These are phyloP conservation scores for Eciton burchellii DNA, from an alignment of 1,140 invertebrate genomes.

Conservation along the genomic window DNA sequence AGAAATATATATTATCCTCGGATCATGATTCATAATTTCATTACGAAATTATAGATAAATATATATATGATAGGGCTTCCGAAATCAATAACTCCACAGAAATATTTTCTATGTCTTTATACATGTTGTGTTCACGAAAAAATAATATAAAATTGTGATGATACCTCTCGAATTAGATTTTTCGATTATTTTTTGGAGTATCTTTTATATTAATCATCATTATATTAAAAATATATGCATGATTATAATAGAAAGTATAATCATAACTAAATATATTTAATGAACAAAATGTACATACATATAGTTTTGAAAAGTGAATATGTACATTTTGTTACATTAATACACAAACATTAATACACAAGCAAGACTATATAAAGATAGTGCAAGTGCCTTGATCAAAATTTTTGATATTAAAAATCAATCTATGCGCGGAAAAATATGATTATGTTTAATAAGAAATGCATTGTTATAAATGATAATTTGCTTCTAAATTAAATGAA, in stretches of 20 bases:
- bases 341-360: slow-evolving; percentile 42
- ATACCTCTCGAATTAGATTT: not conserved
- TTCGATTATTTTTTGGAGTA: slow-evolving; percentile 68
- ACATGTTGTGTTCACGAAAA: slow-evolving; percentile 42
- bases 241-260: not conserved
- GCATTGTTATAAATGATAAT: not conserved
- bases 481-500: not conserved
- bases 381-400: slow-evolving; percentile 65
- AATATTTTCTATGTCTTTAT: slow-evolving; percentile 74
- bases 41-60: slow-evolving; percentile 4
- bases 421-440: not conserved
- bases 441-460: not conserved
- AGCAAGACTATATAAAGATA: slow-evolving; percentile 9
- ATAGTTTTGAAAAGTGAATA: slow-evolving; percentile 47
- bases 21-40: slow-evolving; percentile 12
- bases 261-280: slow-evolving; percentile 36
- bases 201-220: slow-evolving; percentile 58
- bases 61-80: slow-evolving; percentile 64
- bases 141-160: not conserved
- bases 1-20: slow-evolving; percentile 26
- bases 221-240: slow-evolving; percentile 7
- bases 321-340: slow-evolving; percentile 2
- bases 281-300: slow-evolving; percentile 38
- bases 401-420: slow-evolving; percentile 8
- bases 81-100: slow-evolving; percentile 42